Evolutionary conservation across 2,797 vertebrate species (phyloP).

Genomic region (Channa striata): DNA sequence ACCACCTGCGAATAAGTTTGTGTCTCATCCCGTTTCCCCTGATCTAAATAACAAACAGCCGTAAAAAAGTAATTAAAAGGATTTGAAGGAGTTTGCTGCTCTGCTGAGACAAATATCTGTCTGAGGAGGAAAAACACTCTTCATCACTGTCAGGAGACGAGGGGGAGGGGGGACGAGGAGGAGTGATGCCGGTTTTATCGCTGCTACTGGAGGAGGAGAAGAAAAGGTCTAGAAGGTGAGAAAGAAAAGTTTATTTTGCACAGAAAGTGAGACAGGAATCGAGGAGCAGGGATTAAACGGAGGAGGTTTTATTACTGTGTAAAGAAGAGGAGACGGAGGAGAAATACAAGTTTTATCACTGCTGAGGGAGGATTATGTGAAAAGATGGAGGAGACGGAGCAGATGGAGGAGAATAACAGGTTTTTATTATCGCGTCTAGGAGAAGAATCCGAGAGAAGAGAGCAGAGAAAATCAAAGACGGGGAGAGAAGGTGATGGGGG

Average conservation of each 20-base stretch:
- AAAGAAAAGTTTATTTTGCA: constrained; percentile 33
- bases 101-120: constrained; percentile 49
- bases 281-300: constrained; percentile 34
- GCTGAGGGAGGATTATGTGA: constrained; percentile 45
- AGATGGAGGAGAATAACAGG: constrained; percentile 36
- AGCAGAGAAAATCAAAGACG: background rate
- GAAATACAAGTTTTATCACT: constrained; percentile 42
- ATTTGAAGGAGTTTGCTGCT: constrained; percentile 44
- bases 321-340: constrained; percentile 27
- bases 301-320: constrained; percentile 39
- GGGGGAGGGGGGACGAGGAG: constrained; percentile 40
- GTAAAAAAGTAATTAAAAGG: constrained; percentile 63
- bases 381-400: constrained; percentile 32
- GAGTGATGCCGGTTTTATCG: constrained; percentile 40
- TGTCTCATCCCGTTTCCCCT: constrained; percentile 5
- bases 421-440: constrained; percentile 32
- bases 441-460: background rate
- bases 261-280: constrained; percentile 19
- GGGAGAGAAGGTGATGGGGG: background rate
- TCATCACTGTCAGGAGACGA: constrained; percentile 67
- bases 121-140: constrained; percentile 58
- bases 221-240: constrained; percentile 27
- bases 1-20: constrained; percentile 29
- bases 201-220: constrained; percentile 1
- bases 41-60: constrained; percentile 36